A percentile compares a stretch with the other conserved stretches of the same genome.
phyloP scores from a whole-genome alignment of 2,797 vertebrate genomes.

The Chelidonichthys spinosus region DNA sequence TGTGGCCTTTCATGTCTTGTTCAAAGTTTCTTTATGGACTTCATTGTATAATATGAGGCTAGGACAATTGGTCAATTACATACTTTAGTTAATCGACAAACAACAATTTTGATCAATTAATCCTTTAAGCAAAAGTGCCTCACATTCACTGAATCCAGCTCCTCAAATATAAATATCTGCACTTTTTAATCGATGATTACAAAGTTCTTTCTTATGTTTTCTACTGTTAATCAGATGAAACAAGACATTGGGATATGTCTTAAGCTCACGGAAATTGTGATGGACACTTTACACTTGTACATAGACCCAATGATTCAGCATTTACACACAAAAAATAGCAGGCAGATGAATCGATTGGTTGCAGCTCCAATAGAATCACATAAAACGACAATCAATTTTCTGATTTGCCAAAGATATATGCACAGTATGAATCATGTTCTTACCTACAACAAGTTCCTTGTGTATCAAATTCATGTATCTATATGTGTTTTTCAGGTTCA shows the following conservation, averaged over 20 bases:
- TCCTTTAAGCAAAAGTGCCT: neutral
- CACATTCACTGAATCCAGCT: slow-evolving; percentile 1
- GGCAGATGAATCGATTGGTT: neutral
- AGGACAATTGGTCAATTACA: neutral
- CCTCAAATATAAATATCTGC: neutral
- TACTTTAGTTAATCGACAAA: neutral
- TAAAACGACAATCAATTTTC: slow-evolving; percentile 5
- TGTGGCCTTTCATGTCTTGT: neutral
- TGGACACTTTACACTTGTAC: neutral
- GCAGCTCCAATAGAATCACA: neutral
- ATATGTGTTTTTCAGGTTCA: neutral
- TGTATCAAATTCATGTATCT: slow-evolving; percentile 22
- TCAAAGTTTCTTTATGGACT: neutral
- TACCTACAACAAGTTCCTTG: slow-evolving; percentile 6
- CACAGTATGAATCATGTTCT: slow-evolving; percentile 1
- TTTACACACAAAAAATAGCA: neutral
- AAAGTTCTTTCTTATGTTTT: slow-evolving; percentile 23
- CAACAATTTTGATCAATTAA: neutral
- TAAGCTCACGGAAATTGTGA: neutral
- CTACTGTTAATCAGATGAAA: slow-evolving; percentile 3
- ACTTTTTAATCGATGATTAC: neutral
- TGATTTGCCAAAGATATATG: neutral
- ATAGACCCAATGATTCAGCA: neutral
- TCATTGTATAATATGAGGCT: slow-evolving; percentile 15
- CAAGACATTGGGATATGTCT: neutral